A percentile compares a stretch with the other conserved stretches of the same genome.
phyloP scores from a whole-genome alignment of 2,113 vertebrate genomes.

The Raja brachyura region DNA sequence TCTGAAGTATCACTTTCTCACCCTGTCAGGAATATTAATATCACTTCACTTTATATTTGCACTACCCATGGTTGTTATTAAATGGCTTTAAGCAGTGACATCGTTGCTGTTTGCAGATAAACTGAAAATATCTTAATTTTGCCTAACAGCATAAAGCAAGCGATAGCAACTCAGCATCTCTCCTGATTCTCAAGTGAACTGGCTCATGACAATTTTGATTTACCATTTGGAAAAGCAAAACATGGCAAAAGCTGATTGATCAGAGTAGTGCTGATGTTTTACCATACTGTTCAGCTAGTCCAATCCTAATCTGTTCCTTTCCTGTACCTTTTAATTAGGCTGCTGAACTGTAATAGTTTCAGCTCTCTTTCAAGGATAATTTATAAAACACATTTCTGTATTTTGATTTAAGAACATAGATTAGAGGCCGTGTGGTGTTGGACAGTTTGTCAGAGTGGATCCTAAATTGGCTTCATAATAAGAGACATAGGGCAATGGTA shows the following conservation, averaged over 20 bases:
- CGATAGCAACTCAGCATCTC: not conserved
- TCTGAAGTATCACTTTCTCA: conserved; percentile 9
- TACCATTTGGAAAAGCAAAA: not conserved
- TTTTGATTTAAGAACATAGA: not conserved
- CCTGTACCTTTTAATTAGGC: not conserved
- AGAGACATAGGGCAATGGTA: no score
- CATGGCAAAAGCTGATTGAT: not conserved
- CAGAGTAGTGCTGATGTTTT: not conserved
- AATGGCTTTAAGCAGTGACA: not conserved
- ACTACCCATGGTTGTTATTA: not conserved
- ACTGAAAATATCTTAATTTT: not conserved
- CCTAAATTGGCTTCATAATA: no score
- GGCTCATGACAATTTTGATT: not conserved
- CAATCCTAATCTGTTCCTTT: not conserved
- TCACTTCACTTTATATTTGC: not conserved
- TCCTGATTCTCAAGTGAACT: not conserved
- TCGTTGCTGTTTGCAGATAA: not conserved
- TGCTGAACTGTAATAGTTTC: not conserved
- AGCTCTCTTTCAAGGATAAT: not conserved
- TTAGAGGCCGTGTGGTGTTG: no score
- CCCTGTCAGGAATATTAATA: not conserved
- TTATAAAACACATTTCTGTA: not conserved
- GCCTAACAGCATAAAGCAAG: not conserved
- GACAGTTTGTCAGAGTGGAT: no score
- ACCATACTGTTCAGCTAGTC: not conserved